Base-by-base conservation (phyloP, 2,797 vertebrate genomes). In the Pipistrellus pygmaeus region DNA sequence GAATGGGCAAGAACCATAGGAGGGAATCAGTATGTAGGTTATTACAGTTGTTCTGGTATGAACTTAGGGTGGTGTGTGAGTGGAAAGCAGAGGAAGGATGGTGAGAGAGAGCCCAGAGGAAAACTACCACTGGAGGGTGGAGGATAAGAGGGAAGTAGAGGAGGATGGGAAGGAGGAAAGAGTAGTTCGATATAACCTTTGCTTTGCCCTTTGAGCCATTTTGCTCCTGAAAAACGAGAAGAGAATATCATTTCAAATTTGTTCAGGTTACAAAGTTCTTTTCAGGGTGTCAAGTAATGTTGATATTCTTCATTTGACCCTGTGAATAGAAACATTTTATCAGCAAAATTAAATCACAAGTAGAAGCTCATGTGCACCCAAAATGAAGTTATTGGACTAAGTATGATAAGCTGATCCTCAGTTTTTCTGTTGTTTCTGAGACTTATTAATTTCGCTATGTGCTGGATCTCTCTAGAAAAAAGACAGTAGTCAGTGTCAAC, bases 241-340 rank as follows among this genome's bases (percentile, higher is more conserved):
- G 15, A 90, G 60, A 85, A 71, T 5, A n/a, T 57, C 57, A 92
- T 90, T 92, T 94, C 32, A 81, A 13, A 76, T 93, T 87, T 81
- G n/a, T 85, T 76, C 25, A 90, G 15, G 68, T 66, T 53, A 77
- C 35, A 27, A 1, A 7, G 68, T 76, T 66, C 35, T 94, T 88
- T 18, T 2, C n/a, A 66, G 64, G 23, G 18, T 20, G 15, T 46
- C 71, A n/a, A 23, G 41, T 69, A 46, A 55, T 66, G 82, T 55
- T 78, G 35, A 72, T 68, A 32, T 64, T 3, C 84, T 91, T 93
- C 44, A 51, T 89, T 71, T 94, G 25, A 87, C 55, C 73, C 27
- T 72, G 21, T 0, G 71, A 77, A 85, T 44, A 48, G 15, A 44
- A 89, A 64, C 2, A 76, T 69, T 80, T 92, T 53, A 55, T 90